Percentiles rank a stretch among this genome's conserved stretches.
Evolutionary conservation across 2,888 invertebrate genomes (phyloP).

Genomic region (Peribatodes rhomboidaria): DNA sequence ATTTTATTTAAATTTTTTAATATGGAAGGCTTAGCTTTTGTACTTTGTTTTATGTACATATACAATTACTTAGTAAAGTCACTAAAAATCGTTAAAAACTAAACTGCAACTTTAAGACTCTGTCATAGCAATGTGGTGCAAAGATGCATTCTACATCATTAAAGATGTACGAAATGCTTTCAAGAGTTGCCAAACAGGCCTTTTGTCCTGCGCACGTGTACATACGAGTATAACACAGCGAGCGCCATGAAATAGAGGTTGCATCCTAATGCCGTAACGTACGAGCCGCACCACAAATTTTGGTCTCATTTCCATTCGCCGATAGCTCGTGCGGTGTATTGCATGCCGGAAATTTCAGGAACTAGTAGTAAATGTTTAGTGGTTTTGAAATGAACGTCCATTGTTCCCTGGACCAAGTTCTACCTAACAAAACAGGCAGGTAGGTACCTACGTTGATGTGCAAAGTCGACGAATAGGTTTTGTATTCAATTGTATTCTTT

Average conservation of each 20-base stretch:
- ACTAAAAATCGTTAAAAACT: too few species aligned
- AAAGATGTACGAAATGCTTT: too few species aligned
- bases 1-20: too few species aligned
- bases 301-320: constrained; percentile 31
- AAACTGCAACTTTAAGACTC: too few species aligned
- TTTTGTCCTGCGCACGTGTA: constrained; percentile 3
- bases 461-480: background rate
- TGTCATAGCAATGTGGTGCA: too few species aligned
- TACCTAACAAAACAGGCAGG: background rate
- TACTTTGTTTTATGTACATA: too few species aligned
- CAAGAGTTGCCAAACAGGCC: background rate
- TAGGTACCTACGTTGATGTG: background rate
- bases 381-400: constrained; percentile 22
- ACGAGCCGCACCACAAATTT: constrained; percentile 26
- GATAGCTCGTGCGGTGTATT: constrained; percentile 26
- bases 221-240: background rate
- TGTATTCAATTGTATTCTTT: too few species aligned
- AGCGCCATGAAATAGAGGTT: constrained; percentile 13
- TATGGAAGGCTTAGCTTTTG: too few species aligned
- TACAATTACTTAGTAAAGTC: too few species aligned
- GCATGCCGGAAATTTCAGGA: constrained; percentile 24
- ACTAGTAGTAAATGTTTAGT: constrained; percentile 27
- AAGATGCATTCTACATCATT: too few species aligned
- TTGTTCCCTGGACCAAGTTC: constrained; percentile 4
- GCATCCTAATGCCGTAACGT: constrained; percentile 24